phyloP scores from a whole-genome alignment of 2,888 invertebrate genomes.

The Scaptomyza flava region DNA sequence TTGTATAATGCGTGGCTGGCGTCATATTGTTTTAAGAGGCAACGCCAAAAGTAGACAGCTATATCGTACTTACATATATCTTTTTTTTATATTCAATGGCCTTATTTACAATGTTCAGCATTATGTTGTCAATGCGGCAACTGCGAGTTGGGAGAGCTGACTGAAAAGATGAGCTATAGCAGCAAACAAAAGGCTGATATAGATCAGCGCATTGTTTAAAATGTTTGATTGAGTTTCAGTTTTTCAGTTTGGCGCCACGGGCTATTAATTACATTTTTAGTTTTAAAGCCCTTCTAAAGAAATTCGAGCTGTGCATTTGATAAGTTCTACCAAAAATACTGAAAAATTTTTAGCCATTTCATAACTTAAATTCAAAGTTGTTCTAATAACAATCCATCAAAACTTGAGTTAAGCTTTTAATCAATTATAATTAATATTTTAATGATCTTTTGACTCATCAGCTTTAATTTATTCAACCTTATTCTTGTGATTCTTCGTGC shows the following conservation, averaged over 20 bases:
- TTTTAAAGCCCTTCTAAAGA: background rate
- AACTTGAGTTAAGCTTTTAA: background rate
- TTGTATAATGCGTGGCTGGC: conserved; percentile 26
- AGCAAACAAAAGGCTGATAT: background rate
- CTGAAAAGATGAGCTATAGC: conserved; percentile 13
- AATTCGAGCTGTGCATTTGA: too few relatives aligned
- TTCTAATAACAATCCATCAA: background rate
- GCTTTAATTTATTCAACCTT: conserved; percentile 2
- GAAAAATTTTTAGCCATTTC: too few relatives aligned
- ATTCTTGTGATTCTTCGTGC: conserved; percentile 22
- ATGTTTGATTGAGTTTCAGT: conserved; percentile 56
- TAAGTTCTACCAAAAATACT: too few relatives aligned
- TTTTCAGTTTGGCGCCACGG: conserved; percentile 51
- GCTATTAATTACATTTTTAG: conserved; percentile 55
- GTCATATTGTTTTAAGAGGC: conserved; percentile 70
- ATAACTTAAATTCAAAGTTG: background rate
- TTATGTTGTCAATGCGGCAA: conserved; percentile 41
- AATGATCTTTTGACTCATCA: conserved; percentile 5
- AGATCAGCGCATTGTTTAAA: conserved; percentile 17
- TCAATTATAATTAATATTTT: background rate
- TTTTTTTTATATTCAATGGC: background rate
- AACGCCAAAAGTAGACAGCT: conserved; percentile 64
- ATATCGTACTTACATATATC: conserved; percentile 6
- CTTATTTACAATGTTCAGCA: conserved; percentile 35
- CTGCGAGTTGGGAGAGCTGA: conserved; percentile 22